Percentiles rank a stretch among this genome's conserved stretches.
phyloP scores from a whole-genome alignment of 2,113 vertebrate species.

The Indri indri region DNA sequence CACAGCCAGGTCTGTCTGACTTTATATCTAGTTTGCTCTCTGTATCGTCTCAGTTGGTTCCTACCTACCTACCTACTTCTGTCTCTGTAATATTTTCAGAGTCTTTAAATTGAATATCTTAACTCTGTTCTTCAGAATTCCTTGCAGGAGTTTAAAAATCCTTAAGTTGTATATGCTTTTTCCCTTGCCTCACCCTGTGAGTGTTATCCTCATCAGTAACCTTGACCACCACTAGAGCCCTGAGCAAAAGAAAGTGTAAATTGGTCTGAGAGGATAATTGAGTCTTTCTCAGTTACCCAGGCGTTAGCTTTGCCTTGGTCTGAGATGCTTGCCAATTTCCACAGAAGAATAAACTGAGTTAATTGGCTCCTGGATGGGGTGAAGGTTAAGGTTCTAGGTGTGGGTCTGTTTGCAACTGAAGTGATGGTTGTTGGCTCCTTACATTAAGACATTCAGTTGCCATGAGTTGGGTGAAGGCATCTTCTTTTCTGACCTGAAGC shows the following conservation, averaged over 20 bases:
- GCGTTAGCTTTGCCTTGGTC: conserved; percentile 28
- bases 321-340: neutral
- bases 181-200: neutral
- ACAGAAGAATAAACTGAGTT: conserved; percentile 38
- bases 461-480: neutral
- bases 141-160: conserved; percentile 28
- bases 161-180: neutral
- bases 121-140: conserved; percentile 19
- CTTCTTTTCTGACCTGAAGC: conserved; percentile 20
- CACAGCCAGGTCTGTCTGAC: neutral
- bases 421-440: neutral
- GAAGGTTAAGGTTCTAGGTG: conserved; percentile 5
- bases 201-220: conserved; percentile 3
- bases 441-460: neutral
- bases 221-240: neutral
- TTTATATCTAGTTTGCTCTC: neutral
- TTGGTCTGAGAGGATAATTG: conserved; percentile 14
- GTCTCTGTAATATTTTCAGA: conserved; percentile 33
- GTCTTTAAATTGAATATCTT: conserved; percentile 23
- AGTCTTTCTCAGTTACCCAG: neutral
- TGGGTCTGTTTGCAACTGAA: neutral
- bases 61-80: neutral
- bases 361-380: conserved; percentile 8
- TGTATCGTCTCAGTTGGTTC: neutral
- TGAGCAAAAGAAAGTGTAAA: conserved; percentile 28